These are phyloP conservation scores for Tychaedon coryphoeus DNA, from an alignment of 2,113 vertebrate species.

Conservation along the genomic window DNA sequence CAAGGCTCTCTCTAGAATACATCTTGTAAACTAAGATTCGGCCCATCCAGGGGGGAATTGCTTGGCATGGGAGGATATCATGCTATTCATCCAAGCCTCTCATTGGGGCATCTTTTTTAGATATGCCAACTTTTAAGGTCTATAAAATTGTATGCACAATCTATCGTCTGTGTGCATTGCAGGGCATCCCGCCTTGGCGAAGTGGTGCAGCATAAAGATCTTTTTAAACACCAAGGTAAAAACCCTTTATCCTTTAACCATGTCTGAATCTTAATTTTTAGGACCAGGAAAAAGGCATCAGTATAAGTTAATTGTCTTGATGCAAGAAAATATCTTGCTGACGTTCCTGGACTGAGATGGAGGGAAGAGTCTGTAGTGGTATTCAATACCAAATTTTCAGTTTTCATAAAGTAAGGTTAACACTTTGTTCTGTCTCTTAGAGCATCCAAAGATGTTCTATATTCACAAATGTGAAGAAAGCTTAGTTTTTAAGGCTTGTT, in stretches of 20 bases:
- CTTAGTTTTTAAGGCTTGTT: neutral
- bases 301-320: neutral
- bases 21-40: neutral
- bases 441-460: neutral
- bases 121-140: neutral
- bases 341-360: neutral
- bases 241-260: neutral
- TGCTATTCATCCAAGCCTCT: neutral
- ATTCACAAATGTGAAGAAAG: neutral
- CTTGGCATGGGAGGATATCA: neutral
- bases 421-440: neutral
- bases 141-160: fast-evolving
- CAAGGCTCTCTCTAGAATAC: neutral
- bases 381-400: neutral
- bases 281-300: neutral
- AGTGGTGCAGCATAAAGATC: neutral
- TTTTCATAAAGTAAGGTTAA: neutral
- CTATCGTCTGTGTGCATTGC: fast-evolving
- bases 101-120: neutral
- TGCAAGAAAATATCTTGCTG: neutral
- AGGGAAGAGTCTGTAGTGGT: neutral
- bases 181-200: fast-evolving
- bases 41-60: no score
- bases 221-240: neutral
- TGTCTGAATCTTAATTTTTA: neutral